Evolutionary conservation across 2,797 vertebrate species (phyloP), one percentile per base, ranked within the genome.

Genomic region (Aulostomus chinensis): DNA sequence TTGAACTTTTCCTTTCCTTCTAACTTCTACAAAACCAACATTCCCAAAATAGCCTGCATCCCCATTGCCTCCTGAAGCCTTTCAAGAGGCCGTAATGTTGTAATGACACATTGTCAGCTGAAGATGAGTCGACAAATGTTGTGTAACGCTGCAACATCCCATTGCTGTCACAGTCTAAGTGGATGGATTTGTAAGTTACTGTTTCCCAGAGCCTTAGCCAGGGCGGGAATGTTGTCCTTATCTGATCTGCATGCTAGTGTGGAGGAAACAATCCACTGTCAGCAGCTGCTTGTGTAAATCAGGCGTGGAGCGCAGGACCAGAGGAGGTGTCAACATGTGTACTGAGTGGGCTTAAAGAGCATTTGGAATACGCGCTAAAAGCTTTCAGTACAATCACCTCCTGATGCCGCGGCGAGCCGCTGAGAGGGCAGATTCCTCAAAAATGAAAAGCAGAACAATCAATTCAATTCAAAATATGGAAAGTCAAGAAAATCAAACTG

Each of bases 171-270:
- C 4, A 8, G 59, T 60, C 31, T 73, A 38, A 70, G 47, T 34
- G 53, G 68, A 62, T 16, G 58, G 68, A 58, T 71, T 45, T 57
- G 67, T 46, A 45, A 58, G 61, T 62, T 41, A 32, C 39, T 68
- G 74, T 66, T 63, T 66, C 56, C 54, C 42, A 54, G 49, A 54
- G 76, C 34, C 67, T 81, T 58, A 79, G 51, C 9, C 33, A 73
- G 73, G 77, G 75, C 11, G 55, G 68, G 65, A 62, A 65, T 78
- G 57, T 76, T 70, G 63, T 69, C 57, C 73, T 81, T 76, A 72
- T 76, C 81, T 81, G 82, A 78, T 74, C 70, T 73, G 35, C 57
- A 73, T 66, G 69, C 76, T 76, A 80, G 69, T 66, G 5, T 42
- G 57, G 38, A 73, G 65, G 64, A 72, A 77, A 68, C 51, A 20